phyloP scores from a whole-genome alignment of 2,888 invertebrate species.

The Xestia sexstrigata region DNA sequence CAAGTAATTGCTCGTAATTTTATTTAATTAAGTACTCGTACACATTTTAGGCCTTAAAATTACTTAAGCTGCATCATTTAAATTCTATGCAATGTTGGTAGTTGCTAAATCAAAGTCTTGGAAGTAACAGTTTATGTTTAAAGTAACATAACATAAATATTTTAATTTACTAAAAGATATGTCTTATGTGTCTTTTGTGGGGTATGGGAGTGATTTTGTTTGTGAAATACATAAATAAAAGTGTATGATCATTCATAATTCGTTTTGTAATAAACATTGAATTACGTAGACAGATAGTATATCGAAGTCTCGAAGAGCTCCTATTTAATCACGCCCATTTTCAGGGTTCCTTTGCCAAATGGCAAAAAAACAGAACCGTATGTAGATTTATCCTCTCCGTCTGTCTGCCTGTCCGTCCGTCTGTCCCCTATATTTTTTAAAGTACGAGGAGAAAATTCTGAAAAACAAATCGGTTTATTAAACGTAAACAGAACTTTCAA shows the following conservation, averaged over 20 bases:
- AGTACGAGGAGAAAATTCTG: too few relatives aligned
- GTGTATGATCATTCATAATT: background rate
- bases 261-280: background rate
- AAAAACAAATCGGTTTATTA: too few relatives aligned
- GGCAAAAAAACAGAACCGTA: background rate
- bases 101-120: slow-evolving; percentile 29
- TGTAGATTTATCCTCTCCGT: too few relatives aligned
- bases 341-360: background rate
- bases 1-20: slow-evolving; percentile 50
- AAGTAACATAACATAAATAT: background rate
- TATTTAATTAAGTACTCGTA: slow-evolving; percentile 33
- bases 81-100: slow-evolving; percentile 28
- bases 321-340: background rate
- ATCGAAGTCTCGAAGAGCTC: background rate
- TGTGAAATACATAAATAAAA: background rate
- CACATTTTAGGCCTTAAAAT: slow-evolving; percentile 35
- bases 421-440: background rate
- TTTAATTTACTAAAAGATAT: background rate
- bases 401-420: background rate
- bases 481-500: too few relatives aligned
- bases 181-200: background rate
- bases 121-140: slow-evolving; percentile 13
- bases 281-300: background rate
- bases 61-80: slow-evolving; percentile 30
- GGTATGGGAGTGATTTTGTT: background rate